phyloP scores from a whole-genome alignment of 2,888 invertebrate genomes.

The Drosophila rubida region DNA sequence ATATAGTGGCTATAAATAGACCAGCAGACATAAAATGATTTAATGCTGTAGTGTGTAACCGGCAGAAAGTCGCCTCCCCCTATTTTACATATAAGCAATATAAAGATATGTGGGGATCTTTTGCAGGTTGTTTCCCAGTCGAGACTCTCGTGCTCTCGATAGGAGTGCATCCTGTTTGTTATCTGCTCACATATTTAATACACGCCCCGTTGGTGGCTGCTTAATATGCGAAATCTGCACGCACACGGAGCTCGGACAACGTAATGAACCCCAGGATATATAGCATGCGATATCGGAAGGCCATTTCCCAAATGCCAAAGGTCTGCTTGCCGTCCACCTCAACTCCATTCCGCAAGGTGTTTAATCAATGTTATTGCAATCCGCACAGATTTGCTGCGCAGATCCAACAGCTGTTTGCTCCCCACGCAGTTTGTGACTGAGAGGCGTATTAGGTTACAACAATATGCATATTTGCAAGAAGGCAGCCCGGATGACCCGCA shows the following conservation, averaged over 20 bases:
- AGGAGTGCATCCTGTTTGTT: too few relatives aligned
- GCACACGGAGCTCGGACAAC: neutral
- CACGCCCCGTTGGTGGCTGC: slow-evolving; percentile 41
- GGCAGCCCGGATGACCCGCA: slow-evolving; percentile 21
- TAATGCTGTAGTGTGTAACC: too few relatives aligned
- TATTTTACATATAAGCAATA: too few relatives aligned
- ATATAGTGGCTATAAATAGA: too few relatives aligned
- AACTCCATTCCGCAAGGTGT: neutral
- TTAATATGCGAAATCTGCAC: slow-evolving; percentile 52
- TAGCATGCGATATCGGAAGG: neutral
- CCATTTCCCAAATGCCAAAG: slow-evolving; percentile 11
- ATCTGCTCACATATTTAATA: slow-evolving; percentile 11
- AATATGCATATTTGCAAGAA: neutral
- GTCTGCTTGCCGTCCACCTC: neutral
- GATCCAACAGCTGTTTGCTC: neutral
- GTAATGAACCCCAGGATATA: slow-evolving; percentile 3
- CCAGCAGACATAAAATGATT: too few relatives aligned
- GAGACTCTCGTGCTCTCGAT: too few relatives aligned
- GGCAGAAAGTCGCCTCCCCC: too few relatives aligned
- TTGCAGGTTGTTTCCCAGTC: too few relatives aligned
- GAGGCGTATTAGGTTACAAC: neutral
- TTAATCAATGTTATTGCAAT: slow-evolving; percentile 34
- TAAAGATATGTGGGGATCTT: too few relatives aligned
- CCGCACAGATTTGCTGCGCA: neutral
- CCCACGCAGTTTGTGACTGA: neutral